A percentile compares a stretch with the other conserved stretches of the same genome.
Evolutionary conservation across 1,140 invertebrate genomes (phyloP).

Genomic region (Dufourea novaeangliae): DNA sequence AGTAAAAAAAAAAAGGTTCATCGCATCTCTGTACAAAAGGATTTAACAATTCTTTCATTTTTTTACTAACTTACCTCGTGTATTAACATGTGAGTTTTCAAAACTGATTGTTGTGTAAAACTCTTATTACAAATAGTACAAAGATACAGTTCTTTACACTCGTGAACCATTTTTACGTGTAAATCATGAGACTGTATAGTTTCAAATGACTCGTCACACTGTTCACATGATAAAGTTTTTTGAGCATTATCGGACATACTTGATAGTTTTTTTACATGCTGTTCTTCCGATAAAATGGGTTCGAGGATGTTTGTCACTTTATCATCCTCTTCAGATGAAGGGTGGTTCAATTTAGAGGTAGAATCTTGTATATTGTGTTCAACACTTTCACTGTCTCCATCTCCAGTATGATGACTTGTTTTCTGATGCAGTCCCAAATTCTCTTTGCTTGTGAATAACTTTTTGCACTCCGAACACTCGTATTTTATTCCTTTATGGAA

Average conservation of each 20-base stretch:
- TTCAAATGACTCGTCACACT: slow-evolving; percentile 83
- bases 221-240: slow-evolving; percentile 77
- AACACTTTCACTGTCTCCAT: slow-evolving; percentile 72
- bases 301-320: not conserved
- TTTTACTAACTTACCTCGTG: slow-evolving; percentile 77
- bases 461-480: slow-evolving; percentile 81
- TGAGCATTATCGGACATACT: slow-evolving; percentile 6
- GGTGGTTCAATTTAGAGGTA: slow-evolving; percentile 16
- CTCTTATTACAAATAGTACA: slow-evolving; percentile 83
- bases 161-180: slow-evolving; percentile 83
- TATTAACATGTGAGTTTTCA: slow-evolving; percentile 82
- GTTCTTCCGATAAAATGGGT: slow-evolving; percentile 12
- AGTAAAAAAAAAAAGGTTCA: not conserved
- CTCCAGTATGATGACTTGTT: slow-evolving; percentile 79
- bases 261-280: not conserved
- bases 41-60: slow-evolving; percentile 24
- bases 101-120: slow-evolving; percentile 83
- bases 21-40: slow-evolving; percentile 14
- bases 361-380: slow-evolving; percentile 48
- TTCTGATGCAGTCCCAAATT: slow-evolving; percentile 82
- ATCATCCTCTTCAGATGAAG: slow-evolving; percentile 7
- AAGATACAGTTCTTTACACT: slow-evolving; percentile 81
- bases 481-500: slow-evolving; percentile 81
- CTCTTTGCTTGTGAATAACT: slow-evolving; percentile 79
- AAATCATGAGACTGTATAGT: slow-evolving; percentile 83